phyloP scores from a whole-genome alignment of 2,797 vertebrate genomes.

The Poecilia gillii region DNA sequence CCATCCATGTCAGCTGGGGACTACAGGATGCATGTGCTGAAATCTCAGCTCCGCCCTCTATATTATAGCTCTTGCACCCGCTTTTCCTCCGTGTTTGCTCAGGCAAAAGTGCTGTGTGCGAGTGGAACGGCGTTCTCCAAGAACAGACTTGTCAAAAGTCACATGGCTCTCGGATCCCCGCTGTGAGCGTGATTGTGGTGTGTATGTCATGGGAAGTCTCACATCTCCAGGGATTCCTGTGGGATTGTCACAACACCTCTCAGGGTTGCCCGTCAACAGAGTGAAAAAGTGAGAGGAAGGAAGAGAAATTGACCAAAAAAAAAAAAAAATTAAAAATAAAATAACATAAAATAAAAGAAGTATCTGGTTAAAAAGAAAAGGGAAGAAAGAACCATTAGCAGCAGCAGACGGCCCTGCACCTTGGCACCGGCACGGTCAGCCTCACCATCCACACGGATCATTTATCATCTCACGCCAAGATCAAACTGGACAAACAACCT shows the following conservation, averaged over 20 bases:
- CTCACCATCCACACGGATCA: slow-evolving; percentile 58
- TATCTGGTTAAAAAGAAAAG: slow-evolving; percentile 17
- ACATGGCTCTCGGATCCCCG: slow-evolving; percentile 45
- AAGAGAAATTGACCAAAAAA: slow-evolving; percentile 38
- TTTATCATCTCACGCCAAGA: slow-evolving; percentile 67
- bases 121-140: slow-evolving; percentile 36
- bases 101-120: slow-evolving; percentile 32
- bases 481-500: slow-evolving; percentile 73
- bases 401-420: slow-evolving; percentile 45
- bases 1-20: slow-evolving; percentile 36
- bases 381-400: slow-evolving; percentile 24
- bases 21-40: slow-evolving; percentile 4
- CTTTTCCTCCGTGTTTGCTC: slow-evolving; percentile 24
- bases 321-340: no score
- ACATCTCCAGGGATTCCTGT: slow-evolving; percentile 34
- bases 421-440: slow-evolving; percentile 52
- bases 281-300: slow-evolving; percentile 7
- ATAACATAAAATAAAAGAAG: background rate
- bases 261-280: slow-evolving; percentile 29
- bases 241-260: slow-evolving; percentile 59
- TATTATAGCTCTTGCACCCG: slow-evolving; percentile 14
- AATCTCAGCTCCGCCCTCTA: slow-evolving; percentile 40
- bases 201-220: slow-evolving; percentile 46
- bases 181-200: slow-evolving; percentile 54
- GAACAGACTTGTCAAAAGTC: slow-evolving; percentile 59